Evolutionary conservation across 2,113 vertebrate species (phyloP).

Genomic region (Odocoileus virginianus): DNA sequence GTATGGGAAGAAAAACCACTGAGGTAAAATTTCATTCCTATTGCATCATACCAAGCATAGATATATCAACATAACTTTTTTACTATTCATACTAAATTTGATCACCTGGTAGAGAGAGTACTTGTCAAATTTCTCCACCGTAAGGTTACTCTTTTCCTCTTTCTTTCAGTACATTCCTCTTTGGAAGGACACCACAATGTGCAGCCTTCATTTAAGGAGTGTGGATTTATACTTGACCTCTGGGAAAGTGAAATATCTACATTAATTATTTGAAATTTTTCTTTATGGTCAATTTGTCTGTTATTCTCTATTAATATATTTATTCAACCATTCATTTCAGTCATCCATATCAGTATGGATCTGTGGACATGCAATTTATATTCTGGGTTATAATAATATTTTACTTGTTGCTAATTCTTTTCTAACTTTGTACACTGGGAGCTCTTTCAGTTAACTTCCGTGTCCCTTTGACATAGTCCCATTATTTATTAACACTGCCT

Average conservation of each 20-base stretch:
- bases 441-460: background rate
- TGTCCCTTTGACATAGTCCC: background rate
- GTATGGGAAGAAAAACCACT: background rate
- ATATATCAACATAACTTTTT: background rate
- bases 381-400: background rate
- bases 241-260: background rate
- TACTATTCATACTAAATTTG: background rate
- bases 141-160: background rate
- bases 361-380: background rate
- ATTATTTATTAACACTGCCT: background rate
- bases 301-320: background rate
- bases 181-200: background rate
- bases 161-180: background rate
- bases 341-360: background rate
- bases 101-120: background rate
- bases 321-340: background rate
- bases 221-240: background rate
- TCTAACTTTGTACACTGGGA: background rate
- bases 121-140: background rate
- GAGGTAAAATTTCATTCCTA: background rate
- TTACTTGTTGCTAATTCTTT: background rate
- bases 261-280: background rate
- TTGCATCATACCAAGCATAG: background rate
- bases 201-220: background rate
- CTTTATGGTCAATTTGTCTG: background rate